These are phyloP conservation scores for Andrena hattorfiana DNA, from an alignment of 2,888 invertebrate species.

Conservation along the genomic window DNA sequence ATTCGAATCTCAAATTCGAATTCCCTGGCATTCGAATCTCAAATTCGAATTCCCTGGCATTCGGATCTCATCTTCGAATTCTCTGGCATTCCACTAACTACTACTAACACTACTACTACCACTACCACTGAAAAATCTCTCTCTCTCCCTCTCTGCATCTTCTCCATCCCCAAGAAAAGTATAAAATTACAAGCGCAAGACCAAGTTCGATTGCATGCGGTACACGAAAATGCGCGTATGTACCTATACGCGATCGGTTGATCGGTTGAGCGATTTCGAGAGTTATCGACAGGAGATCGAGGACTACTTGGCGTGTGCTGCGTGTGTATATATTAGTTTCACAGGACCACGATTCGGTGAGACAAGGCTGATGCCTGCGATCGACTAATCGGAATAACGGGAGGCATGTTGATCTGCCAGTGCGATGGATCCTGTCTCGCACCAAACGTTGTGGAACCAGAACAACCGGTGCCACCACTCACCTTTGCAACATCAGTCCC, in stretches of 20 bases:
- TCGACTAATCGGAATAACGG: conserved; percentile 73
- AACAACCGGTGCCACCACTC: conserved; percentile 69
- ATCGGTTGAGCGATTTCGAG: conserved; percentile 40
- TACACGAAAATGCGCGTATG: neutral
- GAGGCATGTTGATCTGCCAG: conserved; percentile 75
- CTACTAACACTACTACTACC: too few species aligned
- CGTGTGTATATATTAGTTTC: conserved; percentile 85
- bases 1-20: too few species aligned
- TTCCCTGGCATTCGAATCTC: too few species aligned
- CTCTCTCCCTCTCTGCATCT: neutral
- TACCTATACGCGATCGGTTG: conserved; percentile 5
- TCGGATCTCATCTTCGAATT: too few species aligned
- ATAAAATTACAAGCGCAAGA: conserved; percentile 31
- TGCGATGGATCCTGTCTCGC: conserved; percentile 74
- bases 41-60: too few species aligned
- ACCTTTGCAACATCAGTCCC: conserved; percentile 75
- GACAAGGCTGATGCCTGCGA: conserved; percentile 77
- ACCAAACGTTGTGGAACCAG: conserved; percentile 70
- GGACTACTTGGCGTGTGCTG: conserved; percentile 84
- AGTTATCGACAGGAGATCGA: conserved; percentile 50
- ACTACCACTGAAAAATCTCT: neutral
- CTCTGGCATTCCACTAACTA: too few species aligned
- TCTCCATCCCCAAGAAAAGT: neutral
- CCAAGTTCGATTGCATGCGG: conserved; percentile 36
- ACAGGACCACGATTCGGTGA: conserved; percentile 82